Evolutionary conservation across 2,797 vertebrate genomes (phyloP).

Genomic region (Halcyon leucocephala): DNA sequence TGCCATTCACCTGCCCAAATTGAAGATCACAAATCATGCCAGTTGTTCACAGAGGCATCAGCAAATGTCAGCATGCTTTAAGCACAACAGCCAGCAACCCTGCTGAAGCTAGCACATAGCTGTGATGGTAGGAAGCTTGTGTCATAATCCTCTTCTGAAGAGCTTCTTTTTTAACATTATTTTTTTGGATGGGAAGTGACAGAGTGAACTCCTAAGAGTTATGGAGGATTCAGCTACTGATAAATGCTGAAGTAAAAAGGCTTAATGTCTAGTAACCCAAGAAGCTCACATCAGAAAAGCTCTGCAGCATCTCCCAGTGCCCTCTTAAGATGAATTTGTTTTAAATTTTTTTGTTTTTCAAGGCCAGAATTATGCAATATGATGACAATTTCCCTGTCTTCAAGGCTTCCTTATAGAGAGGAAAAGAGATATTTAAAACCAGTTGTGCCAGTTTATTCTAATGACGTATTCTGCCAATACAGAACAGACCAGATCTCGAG

Average conservation of each 20-base stretch:
- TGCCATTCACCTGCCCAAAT: constrained; percentile 39
- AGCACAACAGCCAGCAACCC: neutral
- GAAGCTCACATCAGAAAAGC: neutral
- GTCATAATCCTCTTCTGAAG: constrained; percentile 26
- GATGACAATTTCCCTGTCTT: neutral
- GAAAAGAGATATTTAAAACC: neutral
- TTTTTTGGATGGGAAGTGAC: neutral
- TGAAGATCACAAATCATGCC: constrained; percentile 55
- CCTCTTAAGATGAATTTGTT: neutral
- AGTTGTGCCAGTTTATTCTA: neutral
- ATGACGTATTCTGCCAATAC: neutral
- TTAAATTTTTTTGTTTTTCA: neutral
- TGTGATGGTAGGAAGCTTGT: constrained; percentile 18
- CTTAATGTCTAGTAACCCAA: neutral
- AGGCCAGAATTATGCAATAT: neutral
- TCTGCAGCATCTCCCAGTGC: neutral
- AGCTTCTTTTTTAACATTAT: neutral
- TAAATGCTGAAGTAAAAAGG: neutral
- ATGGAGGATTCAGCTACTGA: neutral
- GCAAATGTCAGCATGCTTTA: constrained; percentile 61
- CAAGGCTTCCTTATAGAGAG: neutral
- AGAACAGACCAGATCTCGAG: neutral
- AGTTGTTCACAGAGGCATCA: constrained; percentile 57
- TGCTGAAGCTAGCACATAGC: constrained; percentile 62
- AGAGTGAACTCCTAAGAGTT: neutral